Percentiles rank a stretch among this genome's conserved stretches.
These are phyloP conservation scores for Heterodera schachtii DNA, from an alignment of 1,140 invertebrate genomes.

Conservation along the genomic window DNA sequence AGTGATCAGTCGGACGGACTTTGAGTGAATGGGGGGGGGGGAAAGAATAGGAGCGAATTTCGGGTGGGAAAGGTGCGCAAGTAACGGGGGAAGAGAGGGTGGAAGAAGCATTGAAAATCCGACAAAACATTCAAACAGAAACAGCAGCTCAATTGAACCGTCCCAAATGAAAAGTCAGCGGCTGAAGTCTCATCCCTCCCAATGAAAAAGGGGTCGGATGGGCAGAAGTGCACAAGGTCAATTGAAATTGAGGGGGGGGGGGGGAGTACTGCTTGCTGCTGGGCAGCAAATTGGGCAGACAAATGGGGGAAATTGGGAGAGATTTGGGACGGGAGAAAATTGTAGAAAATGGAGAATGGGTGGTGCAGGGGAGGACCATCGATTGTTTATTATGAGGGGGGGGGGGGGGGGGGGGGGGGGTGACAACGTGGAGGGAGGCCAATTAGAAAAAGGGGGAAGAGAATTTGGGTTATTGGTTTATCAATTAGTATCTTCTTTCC, in stretches of 20 bases:
- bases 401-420: too few species aligned
- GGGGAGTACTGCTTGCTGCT: background rate
- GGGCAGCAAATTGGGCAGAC: background rate
- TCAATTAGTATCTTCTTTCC: background rate
- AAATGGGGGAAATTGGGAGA: background rate
- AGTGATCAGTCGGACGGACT: background rate
- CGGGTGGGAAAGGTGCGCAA: background rate
- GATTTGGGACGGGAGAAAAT: conserved; percentile 1
- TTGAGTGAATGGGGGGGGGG: background rate
- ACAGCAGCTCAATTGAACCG: background rate
- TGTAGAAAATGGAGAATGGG: background rate
- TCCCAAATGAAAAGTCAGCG: background rate
- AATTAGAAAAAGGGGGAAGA: background rate
- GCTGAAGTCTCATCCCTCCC: background rate
- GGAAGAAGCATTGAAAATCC: background rate
- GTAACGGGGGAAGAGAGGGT: background rate
- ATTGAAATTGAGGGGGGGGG: conserved; percentile 1
- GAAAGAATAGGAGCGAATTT: background rate
- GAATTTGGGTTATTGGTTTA: background rate
- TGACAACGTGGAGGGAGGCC: background rate
- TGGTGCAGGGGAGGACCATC: background rate
- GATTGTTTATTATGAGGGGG: background rate
- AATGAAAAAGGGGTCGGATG: background rate
- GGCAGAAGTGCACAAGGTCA: background rate
- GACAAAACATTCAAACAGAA: background rate